Evolutionary conservation across 2,888 invertebrate species (phyloP).

Genomic region (Autographa gamma): DNA sequence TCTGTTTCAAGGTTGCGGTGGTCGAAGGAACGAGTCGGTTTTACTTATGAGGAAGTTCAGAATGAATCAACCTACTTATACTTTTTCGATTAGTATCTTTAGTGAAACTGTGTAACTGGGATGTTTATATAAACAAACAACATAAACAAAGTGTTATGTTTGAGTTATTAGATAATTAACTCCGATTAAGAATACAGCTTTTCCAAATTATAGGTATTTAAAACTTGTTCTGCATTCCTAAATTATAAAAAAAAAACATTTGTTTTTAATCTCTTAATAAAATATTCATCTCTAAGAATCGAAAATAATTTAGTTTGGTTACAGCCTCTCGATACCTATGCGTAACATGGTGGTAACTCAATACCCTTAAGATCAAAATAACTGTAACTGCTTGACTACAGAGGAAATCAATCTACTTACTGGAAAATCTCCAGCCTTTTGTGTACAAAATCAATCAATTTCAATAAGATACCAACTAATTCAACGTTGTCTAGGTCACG

Average conservation of each 20-base stretch:
- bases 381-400: background rate
- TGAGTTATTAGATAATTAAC: background rate
- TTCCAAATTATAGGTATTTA: too few relatives aligned
- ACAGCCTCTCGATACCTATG: too few relatives aligned
- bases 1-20: slow-evolving; percentile 13
- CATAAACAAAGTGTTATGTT: background rate
- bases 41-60: slow-evolving; percentile 26
- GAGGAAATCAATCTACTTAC: background rate
- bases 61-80: slow-evolving; percentile 28
- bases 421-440: background rate
- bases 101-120: slow-evolving; percentile 23
- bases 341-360: too few relatives aligned
- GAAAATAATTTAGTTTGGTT: too few relatives aligned
- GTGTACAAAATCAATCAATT: background rate
- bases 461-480: slow-evolving; percentile 43
- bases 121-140: background rate
- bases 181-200: background rate
- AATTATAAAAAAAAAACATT: too few relatives aligned
- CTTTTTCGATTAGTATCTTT: slow-evolving; percentile 13
- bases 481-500: slow-evolving; percentile 69
- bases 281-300: too few relatives aligned
- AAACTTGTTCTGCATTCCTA: too few relatives aligned
- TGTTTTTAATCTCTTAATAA: too few relatives aligned
- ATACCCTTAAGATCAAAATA: background rate
- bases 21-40: slow-evolving; percentile 32